Base-by-base conservation (phyloP, 2,113 vertebrate species). In the Sylvilagus bachmani region DNA sequence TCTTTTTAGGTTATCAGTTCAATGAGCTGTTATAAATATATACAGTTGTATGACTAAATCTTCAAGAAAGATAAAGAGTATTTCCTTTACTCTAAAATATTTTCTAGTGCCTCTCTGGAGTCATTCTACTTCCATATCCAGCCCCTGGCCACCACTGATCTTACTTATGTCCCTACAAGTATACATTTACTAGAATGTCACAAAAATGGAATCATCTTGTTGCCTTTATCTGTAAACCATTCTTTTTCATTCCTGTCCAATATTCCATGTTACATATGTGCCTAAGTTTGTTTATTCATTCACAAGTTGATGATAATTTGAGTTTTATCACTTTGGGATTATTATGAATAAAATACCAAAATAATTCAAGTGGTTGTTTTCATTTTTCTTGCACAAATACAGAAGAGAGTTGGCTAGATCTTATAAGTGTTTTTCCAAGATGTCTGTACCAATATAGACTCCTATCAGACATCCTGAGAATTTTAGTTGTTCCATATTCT, bases 201-300 rank as follows among this genome's bases (percentile, higher is more conserved):
- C 66, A 53, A 77, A 92, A 82, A 55, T n/a, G 11, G 31, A 78
- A 33, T 31, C 33, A 31, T 66, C 24, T 67, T 27, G 21, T 51
- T 55, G 2, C 36, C 29, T 31, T 80, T 38, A 44, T 87, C 25
- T 12, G 16, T 70, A 53, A 64, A 80, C 70, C 51, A 81, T 33
- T 73, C 29, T 69, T 95, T 90, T 86, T 87, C 25, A 55, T 44
- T 75, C 16, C 31, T 89, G 9, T 82, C 21, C 87, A 71, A n/a
- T 89, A 90, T 33, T 67, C 55, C 16, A 51, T 66, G 31, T 33
- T 53, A n/a, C 27, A 61, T 66, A 0, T 44, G 6, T 53, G 49
- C n/a, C 36, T 87, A 13, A 21, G 16, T 81, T 77, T 90, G 36
- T 89, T 82, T 73, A 44, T 93, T 2, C 27, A 67, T 27, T 86